These are phyloP conservation scores for Esox lucius DNA, from an alignment of 2,797 vertebrate species.

Conservation along the genomic window DNA sequence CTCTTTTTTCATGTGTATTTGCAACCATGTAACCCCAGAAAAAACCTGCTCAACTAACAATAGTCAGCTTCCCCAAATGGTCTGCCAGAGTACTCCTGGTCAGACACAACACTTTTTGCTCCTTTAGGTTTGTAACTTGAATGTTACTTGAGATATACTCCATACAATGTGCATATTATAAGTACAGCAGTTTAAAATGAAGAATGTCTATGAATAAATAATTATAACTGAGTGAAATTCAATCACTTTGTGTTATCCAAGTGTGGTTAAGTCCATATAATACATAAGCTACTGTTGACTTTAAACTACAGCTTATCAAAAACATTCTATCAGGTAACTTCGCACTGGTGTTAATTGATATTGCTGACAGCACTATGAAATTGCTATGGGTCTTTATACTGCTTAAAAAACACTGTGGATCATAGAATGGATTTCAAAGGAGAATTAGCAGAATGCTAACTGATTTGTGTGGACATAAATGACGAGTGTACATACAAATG, in stretches of 20 bases:
- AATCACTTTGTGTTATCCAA: neutral
- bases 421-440: neutral
- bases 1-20: slow-evolving; percentile 1
- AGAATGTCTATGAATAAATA: neutral
- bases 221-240: neutral
- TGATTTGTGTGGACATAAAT: neutral
- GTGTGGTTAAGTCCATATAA: neutral
- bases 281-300: neutral
- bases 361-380: neutral
- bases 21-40: neutral
- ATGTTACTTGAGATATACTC: neutral
- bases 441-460: neutral
- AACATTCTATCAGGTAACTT: neutral
- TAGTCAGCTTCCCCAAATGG: neutral
- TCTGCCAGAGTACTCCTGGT: neutral
- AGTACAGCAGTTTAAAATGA: neutral
- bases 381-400: neutral
- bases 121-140: neutral
- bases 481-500: neutral
- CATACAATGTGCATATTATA: neutral
- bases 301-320: neutral
- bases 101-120: neutral
- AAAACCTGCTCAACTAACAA: neutral
- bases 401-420: neutral
- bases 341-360: neutral